These are phyloP conservation scores for Hycleus phaleratus DNA, from an alignment of 1,140 invertebrate genomes.

Conservation along the genomic window DNA sequence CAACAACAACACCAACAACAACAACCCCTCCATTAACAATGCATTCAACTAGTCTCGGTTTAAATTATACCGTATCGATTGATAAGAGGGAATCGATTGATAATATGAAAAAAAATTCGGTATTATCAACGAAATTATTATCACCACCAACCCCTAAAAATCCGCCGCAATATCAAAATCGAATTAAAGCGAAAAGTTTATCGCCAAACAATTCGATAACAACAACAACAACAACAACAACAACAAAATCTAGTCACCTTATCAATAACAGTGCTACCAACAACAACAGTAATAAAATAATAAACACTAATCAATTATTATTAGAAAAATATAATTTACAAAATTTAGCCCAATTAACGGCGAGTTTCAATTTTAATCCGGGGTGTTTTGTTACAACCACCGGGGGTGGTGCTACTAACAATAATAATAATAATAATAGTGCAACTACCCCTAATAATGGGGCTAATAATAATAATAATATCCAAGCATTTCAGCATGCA, in stretches of 20 bases:
- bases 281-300: conserved; percentile 1
- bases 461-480: not conserved
- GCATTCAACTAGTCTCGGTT: conserved; percentile 34
- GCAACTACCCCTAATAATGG: too few relatives aligned
- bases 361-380: conserved; percentile 35
- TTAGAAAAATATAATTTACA: conserved; percentile 39
- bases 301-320: conserved; percentile 23
- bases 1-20: conserved; percentile 21
- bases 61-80: conserved; percentile 38
- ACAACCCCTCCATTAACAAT: conserved; percentile 18
- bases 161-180: not conserved
- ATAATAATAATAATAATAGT: too few relatives aligned
- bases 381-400: conserved; percentile 12
- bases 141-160: not conserved
- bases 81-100: conserved; percentile 16
- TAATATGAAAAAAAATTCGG: conserved; percentile 1
- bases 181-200: not conserved
- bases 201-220: not conserved
- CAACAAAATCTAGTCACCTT: not conserved
- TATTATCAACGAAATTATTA: not conserved
- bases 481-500: conserved; percentile 34
- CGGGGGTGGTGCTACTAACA: too few relatives aligned
- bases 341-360: conserved; percentile 37
- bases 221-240: not conserved
- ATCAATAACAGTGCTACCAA: not conserved